These are phyloP conservation scores for Drosophila kanapiae DNA, from an alignment of 1,140 invertebrate species.

Conservation along the genomic window DNA sequence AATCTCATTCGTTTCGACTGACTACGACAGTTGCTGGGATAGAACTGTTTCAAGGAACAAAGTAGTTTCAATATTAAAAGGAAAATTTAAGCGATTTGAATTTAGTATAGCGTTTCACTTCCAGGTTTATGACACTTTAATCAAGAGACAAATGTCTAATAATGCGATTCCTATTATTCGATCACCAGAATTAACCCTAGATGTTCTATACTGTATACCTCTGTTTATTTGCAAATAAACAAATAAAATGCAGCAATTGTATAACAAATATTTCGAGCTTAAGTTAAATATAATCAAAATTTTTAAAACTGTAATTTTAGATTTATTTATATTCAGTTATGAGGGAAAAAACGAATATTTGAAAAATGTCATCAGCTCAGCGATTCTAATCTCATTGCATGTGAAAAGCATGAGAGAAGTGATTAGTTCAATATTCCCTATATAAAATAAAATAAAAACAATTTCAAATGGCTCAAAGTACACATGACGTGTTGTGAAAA, in stretches of 20 bases:
- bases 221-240: neutral
- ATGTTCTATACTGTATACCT: neutral
- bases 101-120: neutral
- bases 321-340: neutral
- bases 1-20: neutral
- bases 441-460: neutral
- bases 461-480: slow-evolving; percentile 15
- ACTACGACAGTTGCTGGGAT: neutral
- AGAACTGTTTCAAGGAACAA: neutral
- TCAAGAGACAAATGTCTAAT: neutral
- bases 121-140: neutral
- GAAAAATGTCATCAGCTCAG: neutral
- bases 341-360: neutral
- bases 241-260: neutral
- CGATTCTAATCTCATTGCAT: neutral
- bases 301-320: neutral
- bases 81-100: neutral
- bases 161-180: neutral
- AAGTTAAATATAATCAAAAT: neutral
- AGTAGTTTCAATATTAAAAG: neutral
- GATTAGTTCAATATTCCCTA: neutral
- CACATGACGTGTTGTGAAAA: neutral
- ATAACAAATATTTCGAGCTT: neutral
- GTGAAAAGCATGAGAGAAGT: neutral
- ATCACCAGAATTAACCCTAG: neutral